Conservation (phyloP, 2,113 vertebrate genomes). For the rabbit (Oryctolagus cuniculus) region mOryCun1.1 NC_091433.1:19008001-19008500, state of each 20-base stretch:
- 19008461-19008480: slow-evolving; percentile 91
- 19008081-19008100: slow-evolving; percentile 77
- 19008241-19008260: not conserved
- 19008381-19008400: slow-evolving; percentile 94
- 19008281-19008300: not conserved
- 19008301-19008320: not conserved
- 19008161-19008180: slow-evolving; percentile 76
- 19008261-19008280: slow-evolving; percentile 4
- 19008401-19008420: slow-evolving; percentile 96
- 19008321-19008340: not conserved
- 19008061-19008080: slow-evolving; percentile 67
- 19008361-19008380: slow-evolving; percentile 89
- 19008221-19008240: slow-evolving; percentile 63
- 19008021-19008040: slow-evolving; percentile 66
- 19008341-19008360: not conserved
- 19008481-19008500: slow-evolving; percentile 94
- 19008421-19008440: slow-evolving; percentile 94
- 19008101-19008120: slow-evolving; percentile 71
- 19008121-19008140: slow-evolving; percentile 80
- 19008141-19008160: slow-evolving; percentile 77
- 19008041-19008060: slow-evolving; percentile 76
- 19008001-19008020: slow-evolving; percentile 58
- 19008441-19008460: slow-evolving; percentile 92
- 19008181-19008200: slow-evolving; percentile 60
- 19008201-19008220: slow-evolving; percentile 67